Conservation (phyloP, 2,888 invertebrate species). For the Rotaria macrura region DNA sequence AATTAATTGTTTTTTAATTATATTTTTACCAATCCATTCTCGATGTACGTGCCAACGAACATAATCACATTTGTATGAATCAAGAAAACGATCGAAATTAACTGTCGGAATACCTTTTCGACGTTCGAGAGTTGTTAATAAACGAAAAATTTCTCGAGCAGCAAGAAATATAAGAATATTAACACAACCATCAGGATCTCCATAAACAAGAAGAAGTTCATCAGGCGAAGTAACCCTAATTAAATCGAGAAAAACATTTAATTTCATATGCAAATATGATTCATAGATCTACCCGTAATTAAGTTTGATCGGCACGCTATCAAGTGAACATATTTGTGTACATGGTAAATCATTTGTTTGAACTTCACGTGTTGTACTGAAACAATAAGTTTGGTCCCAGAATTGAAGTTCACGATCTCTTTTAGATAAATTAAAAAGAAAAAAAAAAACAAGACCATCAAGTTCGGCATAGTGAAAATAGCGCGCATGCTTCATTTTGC, state of each 20-base stretch:
- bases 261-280: too few species aligned
- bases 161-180: constrained; percentile 48
- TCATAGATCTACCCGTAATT: constrained; percentile 44
- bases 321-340: constrained; percentile 48
- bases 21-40: constrained; percentile 43
- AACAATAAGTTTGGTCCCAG: constrained; percentile 48
- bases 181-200: constrained; percentile 49
- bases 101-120: constrained; percentile 43
- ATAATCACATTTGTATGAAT: constrained; percentile 42
- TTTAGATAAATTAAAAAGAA: constrained; percentile 34
- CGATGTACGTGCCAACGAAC: constrained; percentile 48
- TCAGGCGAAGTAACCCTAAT: constrained; percentile 36
- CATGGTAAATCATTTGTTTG: constrained; percentile 43
- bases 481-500: too few species aligned
- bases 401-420: constrained; percentile 51
- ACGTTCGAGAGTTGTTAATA: constrained; percentile 21
- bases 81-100: constrained; percentile 42
- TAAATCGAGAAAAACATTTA: neutral
- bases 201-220: constrained; percentile 47
- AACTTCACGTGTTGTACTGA: neutral
- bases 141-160: constrained; percentile 45
- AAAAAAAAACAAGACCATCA: too few species aligned
- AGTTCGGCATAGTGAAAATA: too few species aligned
- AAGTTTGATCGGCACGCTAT: constrained; percentile 47
- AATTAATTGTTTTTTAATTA: too few species aligned